Evolutionary conservation across 92 coral and sea anemone genomes (phyloP).

Genomic region (Zoanthus sansibaricus): DNA sequence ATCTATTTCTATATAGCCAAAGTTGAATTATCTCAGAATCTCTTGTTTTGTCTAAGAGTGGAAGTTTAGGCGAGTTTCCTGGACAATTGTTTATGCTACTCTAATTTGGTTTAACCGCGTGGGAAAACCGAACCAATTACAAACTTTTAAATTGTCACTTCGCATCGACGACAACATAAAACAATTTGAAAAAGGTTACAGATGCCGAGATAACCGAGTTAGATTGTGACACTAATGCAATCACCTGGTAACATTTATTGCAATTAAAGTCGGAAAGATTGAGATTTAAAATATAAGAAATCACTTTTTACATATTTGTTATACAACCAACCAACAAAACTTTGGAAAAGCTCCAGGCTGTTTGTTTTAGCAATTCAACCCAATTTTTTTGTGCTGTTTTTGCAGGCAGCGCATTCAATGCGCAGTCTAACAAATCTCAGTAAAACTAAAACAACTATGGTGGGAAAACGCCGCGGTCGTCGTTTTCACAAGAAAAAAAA

Average conservation of each 20-base stretch:
- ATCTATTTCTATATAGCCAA: background rate
- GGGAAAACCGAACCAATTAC: slow-evolving; percentile 27
- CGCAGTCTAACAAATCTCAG: too few species aligned
- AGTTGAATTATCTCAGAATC: background rate
- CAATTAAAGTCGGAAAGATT: background rate
- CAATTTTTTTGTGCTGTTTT: too few species aligned
- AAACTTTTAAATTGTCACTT: slow-evolving; percentile 9
- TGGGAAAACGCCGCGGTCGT: too few species aligned
- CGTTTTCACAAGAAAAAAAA: too few species aligned
- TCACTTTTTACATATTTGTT: too few species aligned
- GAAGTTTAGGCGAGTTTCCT: background rate
- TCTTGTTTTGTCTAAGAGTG: background rate
- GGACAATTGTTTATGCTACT: background rate
- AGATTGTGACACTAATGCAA: background rate
- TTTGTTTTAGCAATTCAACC: too few species aligned
- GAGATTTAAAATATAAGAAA: too few species aligned
- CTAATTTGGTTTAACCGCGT: background rate
- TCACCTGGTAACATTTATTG: background rate
- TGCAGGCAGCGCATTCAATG: too few species aligned
- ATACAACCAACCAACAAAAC: too few species aligned
- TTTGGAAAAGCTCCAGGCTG: too few species aligned
- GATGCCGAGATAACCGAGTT: slow-evolving; percentile 4
- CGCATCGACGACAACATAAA: slow-evolving; percentile 28
- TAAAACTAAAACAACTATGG: too few species aligned
- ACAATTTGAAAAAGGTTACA: slow-evolving; percentile 5